These are phyloP conservation scores for Hirtodrosophila trivittata DNA, from an alignment of 2,888 invertebrate genomes.

Conservation along the genomic window DNA sequence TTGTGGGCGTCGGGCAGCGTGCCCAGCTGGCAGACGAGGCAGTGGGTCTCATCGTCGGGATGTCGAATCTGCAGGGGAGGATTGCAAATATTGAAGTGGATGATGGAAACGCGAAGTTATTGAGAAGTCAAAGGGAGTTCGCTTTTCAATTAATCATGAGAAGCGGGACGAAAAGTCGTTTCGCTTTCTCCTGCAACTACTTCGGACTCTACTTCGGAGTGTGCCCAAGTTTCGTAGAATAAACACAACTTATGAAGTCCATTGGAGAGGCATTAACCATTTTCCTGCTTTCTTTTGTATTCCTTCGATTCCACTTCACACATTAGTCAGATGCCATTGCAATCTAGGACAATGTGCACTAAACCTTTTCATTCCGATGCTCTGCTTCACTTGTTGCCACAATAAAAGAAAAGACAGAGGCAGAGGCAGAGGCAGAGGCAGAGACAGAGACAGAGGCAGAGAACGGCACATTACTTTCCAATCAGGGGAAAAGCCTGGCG, in stretches of 20 bases:
- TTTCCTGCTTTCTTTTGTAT: too few species aligned
- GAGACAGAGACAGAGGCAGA: too few species aligned
- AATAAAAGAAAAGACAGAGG: slow-evolving; percentile 27
- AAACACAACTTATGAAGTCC: too few species aligned
- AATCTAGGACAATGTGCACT: slow-evolving; percentile 17
- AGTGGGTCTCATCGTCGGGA: slow-evolving; percentile 91
- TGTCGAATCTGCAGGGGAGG: slow-evolving; percentile 88
- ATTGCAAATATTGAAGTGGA: not conserved
- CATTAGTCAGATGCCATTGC: not conserved
- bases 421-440: too few species aligned
- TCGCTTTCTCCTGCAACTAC: too few species aligned
- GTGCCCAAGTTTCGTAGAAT: too few species aligned
- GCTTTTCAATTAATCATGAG: too few species aligned
- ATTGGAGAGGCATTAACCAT: too few species aligned
- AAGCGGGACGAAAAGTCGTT: too few species aligned
- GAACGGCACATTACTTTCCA: slow-evolving; percentile 58
- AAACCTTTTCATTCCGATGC: not conserved
- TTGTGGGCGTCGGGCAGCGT: slow-evolving; percentile 92
- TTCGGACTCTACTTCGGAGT: too few species aligned
- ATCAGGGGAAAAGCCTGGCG: slow-evolving; percentile 61
- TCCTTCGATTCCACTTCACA: slow-evolving; percentile 6
- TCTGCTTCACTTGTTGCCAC: slow-evolving; percentile 19
- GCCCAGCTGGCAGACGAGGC: slow-evolving; percentile 92
- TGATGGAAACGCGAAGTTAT: not conserved
- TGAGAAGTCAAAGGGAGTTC: too few species aligned